These are phyloP conservation scores for Ciona savignyi DNA, from an alignment of 23 tunicate genomes.

Conservation along the genomic window DNA sequence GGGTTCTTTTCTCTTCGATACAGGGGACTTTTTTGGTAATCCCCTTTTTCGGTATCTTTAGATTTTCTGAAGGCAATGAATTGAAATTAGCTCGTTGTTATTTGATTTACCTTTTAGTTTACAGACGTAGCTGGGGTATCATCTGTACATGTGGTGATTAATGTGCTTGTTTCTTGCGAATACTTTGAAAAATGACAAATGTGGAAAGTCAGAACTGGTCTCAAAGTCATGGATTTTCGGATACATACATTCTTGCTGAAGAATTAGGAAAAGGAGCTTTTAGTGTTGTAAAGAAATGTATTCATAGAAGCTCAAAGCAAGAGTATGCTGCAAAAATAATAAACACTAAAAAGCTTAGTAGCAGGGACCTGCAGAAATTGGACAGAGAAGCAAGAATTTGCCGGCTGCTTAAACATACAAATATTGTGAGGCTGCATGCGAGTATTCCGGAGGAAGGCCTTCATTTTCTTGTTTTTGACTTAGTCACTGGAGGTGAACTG, in stretches of 20 bases:
- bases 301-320: slow-evolving; percentile 69
- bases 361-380: slow-evolving; percentile 62
- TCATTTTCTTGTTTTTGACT: slow-evolving; percentile 93
- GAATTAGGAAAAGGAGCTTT: slow-evolving; percentile 94
- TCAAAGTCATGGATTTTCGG: slow-evolving; percentile 33
- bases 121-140: no score
- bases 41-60: not conserved
- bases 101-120: no score
- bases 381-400: slow-evolving; percentile 98
- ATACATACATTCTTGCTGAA: slow-evolving; percentile 58
- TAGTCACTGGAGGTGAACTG: slow-evolving; percentile 97
- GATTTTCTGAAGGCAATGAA: no score
- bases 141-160: not conserved
- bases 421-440: slow-evolving; percentile 97
- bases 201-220: not conserved
- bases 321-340: slow-evolving; percentile 99
- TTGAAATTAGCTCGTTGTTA: no score
- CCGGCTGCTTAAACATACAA: slow-evolving; percentile 86
- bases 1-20: not conserved
- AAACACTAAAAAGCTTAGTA: slow-evolving; percentile 67
- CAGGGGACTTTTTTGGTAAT: not conserved
- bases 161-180: no score
- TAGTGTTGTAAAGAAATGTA: slow-evolving; percentile 80
- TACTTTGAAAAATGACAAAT: not conserved
- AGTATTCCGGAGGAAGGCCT: slow-evolving; percentile 80